Conservation (phyloP, 1,140 invertebrate genomes). For the Neuroterus valhalla region DNA sequence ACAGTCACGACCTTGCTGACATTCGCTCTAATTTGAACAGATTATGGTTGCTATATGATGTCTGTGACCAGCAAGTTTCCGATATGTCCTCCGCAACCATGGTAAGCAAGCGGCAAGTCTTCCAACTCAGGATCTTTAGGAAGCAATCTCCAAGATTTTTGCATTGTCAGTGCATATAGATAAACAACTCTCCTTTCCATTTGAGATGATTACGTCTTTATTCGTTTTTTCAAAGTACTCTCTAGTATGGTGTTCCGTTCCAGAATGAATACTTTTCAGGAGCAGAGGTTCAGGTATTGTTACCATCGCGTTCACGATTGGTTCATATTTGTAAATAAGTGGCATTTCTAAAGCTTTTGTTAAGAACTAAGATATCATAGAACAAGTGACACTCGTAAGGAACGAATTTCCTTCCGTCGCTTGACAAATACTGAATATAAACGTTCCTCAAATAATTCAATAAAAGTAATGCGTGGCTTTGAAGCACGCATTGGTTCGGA, state of each 20-base stretch:
- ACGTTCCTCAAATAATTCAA: too few relatives aligned
- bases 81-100: not conserved
- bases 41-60: not conserved
- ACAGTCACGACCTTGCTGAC: not conserved
- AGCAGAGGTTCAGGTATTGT: not conserved
- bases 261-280: not conserved
- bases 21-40: not conserved
- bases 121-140: not conserved
- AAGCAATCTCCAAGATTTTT: not conserved
- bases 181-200: not conserved
- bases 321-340: not conserved
- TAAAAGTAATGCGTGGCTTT: too few relatives aligned
- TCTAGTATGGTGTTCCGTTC: not conserved
- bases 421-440: too few relatives aligned
- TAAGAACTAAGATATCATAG: not conserved
- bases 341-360: not conserved
- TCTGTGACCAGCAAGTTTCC: not conserved
- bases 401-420: not conserved
- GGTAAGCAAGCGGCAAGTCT: not conserved
- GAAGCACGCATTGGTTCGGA: too few relatives aligned
- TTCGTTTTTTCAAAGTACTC: not conserved
- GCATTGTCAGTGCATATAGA: not conserved
- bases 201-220: not conserved
- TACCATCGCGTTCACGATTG: not conserved
- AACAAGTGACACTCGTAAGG: not conserved